Base-by-base conservation (phyloP, 2,113 vertebrate genomes). In the Clarias gariepinus region DNA sequence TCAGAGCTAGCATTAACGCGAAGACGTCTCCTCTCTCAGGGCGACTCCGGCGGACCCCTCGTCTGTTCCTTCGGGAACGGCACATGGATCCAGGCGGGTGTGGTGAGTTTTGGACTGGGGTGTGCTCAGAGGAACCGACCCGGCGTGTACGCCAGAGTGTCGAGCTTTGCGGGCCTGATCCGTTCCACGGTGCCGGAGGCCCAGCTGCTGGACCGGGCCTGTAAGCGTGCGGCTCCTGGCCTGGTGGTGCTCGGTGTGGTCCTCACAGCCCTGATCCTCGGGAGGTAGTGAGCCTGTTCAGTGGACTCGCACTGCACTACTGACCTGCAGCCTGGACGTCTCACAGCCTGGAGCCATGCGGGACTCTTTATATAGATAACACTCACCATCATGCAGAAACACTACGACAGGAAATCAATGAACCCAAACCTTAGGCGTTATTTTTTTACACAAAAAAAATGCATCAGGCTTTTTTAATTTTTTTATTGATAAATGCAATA, bases 31-130 rank as follows among this genome's bases (percentile, higher is more conserved):
- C 57, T 66, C 33, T 81, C 25, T 19, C 88, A 92, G 92, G 92
- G 92, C 4, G 92, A 92, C 82, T 92, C 92, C 2, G 92, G 92
- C 18, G 92, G 92, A n/a, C 92, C 92, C 21, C 84, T 92, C 0
- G 90, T 92, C 73, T 92, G 91, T 63, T 79, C 83, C n/a, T 64
- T 73, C 71, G 82, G 30, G 13, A 91, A 88, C 36, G 55, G 81
- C n/a, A 91, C 90, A 8, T 92, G 92, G 92, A 84, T 92, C n/a
- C 92, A 91, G 83, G 92, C 84, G 2, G 92, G 92, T 1, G 57
- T 92, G 3, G 91, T 92, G 60, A 92, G 92, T 81, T 92, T 92
- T 47, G 92, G 92, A 25, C 30, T 86, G 61, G 90, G 90, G 2
- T 92, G 92, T 55, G 92, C 91, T n/a, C 81, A 84, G 47, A 84